A percentile compares a stretch with the other conserved stretches of the same genome.
phyloP scores from a whole-genome alignment of 2,113 vertebrate species.

The Hyaena hyaena region DNA sequence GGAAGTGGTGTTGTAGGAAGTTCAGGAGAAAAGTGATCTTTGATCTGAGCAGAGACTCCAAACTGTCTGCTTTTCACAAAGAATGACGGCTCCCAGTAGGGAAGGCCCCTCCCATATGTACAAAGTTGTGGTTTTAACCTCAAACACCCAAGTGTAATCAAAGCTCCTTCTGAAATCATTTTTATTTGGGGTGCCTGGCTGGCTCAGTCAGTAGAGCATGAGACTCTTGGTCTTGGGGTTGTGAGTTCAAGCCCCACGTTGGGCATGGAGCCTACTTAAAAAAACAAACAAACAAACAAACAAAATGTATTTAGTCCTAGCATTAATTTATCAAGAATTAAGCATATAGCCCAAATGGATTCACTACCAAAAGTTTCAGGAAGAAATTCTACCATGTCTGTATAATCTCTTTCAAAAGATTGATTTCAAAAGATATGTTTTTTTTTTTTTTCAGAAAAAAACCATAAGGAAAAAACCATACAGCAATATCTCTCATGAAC shows the following conservation, averaged over 20 bases:
- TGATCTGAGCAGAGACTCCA: neutral
- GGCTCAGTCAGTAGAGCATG: neutral
- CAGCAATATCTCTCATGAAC: neutral
- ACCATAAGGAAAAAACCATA: neutral
- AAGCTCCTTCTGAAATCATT: neutral
- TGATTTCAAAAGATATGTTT: too few relatives aligned
- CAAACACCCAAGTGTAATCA: neutral
- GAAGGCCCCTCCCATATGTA: neutral
- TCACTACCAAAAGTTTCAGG: slow-evolving; percentile 5
- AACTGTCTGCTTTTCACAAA: neutral
- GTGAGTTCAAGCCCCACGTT: neutral
- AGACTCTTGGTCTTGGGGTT: neutral
- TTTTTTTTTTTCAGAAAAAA: neutral
- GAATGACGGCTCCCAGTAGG: neutral
- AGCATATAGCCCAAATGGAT: neutral
- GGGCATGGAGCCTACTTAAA: neutral
- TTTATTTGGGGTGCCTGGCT: neutral
- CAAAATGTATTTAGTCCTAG: neutral
- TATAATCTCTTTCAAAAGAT: neutral
- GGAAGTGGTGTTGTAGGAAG: neutral
- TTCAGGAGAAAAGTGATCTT: neutral
- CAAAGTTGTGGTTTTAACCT: neutral
- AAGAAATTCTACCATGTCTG: neutral
- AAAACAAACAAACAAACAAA: neutral
- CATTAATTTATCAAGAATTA: neutral